Evolutionary conservation across 1,140 invertebrate species (phyloP).

Genomic region (Drosophila funebris): DNA sequence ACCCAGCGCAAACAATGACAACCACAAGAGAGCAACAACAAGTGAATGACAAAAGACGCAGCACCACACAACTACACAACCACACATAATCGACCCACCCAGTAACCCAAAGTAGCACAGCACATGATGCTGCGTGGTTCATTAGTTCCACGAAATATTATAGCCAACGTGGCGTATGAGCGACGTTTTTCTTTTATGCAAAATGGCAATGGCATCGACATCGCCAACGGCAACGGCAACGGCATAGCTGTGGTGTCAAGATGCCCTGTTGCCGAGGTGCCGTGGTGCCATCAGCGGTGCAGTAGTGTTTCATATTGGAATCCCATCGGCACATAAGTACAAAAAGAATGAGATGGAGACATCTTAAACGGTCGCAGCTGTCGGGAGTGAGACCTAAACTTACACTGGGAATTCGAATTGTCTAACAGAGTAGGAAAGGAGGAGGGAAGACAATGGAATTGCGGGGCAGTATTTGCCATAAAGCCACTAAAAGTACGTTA

Average conservation of each 20-base stretch:
- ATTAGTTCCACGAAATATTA: slow-evolving; percentile 62
- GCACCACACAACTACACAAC: not conserved
- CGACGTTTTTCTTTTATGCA: slow-evolving; percentile 51
- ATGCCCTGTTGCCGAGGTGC: no score
- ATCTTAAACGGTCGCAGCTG: slow-evolving; percentile 38
- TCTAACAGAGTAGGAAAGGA: not conserved
- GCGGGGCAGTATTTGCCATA: not conserved
- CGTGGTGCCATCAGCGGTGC: not conserved
- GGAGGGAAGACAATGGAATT: not conserved
- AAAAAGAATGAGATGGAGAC: slow-evolving; percentile 3
- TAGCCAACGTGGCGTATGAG: slow-evolving; percentile 61
- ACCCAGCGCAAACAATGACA: slow-evolving; percentile 28
- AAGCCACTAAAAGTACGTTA: not conserved
- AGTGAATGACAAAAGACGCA: slow-evolving; percentile 17
- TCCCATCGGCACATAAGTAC: slow-evolving; percentile 21
- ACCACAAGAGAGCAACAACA: slow-evolving; percentile 43
- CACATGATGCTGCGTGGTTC: slow-evolving; percentile 46
- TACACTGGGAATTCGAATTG: slow-evolving; percentile 25
- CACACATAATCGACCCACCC: not conserved
- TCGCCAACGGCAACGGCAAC: slow-evolving; percentile 9
- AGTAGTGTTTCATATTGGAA: slow-evolving; percentile 31
- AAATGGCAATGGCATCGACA: slow-evolving; percentile 9
- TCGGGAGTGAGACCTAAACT: slow-evolving; percentile 11
- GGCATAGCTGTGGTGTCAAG: not conserved
- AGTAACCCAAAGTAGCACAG: slow-evolving; percentile 18